These are phyloP conservation scores for Heliocidaris tuberculata DNA, from an alignment of 35 echinoderm and acorn worm species.

Conservation along the genomic window DNA sequence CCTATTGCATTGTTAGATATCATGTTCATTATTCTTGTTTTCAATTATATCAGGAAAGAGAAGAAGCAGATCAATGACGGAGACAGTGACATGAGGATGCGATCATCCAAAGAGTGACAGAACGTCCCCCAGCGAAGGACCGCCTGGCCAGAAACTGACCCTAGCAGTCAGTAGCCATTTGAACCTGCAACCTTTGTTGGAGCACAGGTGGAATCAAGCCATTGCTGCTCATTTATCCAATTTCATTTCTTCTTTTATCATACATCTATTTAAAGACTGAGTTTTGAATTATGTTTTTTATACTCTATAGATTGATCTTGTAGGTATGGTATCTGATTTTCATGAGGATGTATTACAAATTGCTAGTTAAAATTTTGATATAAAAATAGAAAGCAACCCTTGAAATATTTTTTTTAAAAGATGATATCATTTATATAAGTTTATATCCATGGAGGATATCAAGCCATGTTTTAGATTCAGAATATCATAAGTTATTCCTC, in stretches of 20 bases:
- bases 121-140: not conserved
- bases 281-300: no score
- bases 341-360: no score
- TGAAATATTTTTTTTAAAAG: no score
- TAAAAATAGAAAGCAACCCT: no score
- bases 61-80: constrained; percentile 60
- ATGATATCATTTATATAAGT: no score
- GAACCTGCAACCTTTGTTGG: not conserved
- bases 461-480: not conserved
- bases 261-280: no score
- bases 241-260: not conserved
- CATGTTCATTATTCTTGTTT: not conserved
- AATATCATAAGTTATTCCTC: not conserved
- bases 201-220: not conserved
- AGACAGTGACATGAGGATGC: constrained; percentile 72
- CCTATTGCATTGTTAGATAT: no score
- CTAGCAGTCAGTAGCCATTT: not conserved
- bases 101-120: constrained; percentile 63
- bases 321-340: no score
- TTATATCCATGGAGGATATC: not conserved
- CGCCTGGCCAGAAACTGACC: not conserved
- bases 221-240: not conserved
- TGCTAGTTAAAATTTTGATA: no score
- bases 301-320: no score
- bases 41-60: constrained; percentile 59